Conservation (phyloP, 2,888 invertebrate genomes). For the Thereva unica region DNA sequence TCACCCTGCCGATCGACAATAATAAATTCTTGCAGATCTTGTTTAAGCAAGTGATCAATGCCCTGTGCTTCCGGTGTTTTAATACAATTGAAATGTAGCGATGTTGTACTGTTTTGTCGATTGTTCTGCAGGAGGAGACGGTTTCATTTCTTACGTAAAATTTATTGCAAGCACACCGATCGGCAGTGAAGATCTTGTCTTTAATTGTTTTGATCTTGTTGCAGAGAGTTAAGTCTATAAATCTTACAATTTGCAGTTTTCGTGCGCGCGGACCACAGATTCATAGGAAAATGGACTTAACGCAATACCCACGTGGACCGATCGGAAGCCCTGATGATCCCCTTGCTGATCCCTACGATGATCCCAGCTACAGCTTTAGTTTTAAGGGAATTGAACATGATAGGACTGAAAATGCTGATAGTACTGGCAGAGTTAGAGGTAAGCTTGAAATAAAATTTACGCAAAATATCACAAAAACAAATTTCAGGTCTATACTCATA, state of each 20-base stretch:
- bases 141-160: conserved; percentile 17
- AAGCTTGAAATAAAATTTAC: conserved; percentile 1
- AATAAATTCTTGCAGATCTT: conserved; percentile 36
- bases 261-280: conserved; percentile 77
- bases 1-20: conserved; percentile 13
- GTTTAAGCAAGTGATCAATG: conserved; percentile 43
- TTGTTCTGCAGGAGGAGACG: neutral
- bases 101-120: conserved; percentile 18
- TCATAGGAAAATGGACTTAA: conserved; percentile 71
- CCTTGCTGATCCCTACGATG: conserved; percentile 75
- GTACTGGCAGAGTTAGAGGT: conserved; percentile 67
- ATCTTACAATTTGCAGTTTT: conserved; percentile 58
- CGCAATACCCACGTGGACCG: conserved; percentile 68
- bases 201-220: no score
- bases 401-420: conserved; percentile 69
- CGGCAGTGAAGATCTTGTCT: neutral
- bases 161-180: conserved; percentile 14
- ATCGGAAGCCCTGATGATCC: conserved; percentile 73
- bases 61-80: conserved; percentile 44
- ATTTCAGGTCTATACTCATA: conserved; percentile 68
- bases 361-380: conserved; percentile 74
- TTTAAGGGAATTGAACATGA: conserved; percentile 70
- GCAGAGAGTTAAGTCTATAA: neutral
- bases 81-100: conserved; percentile 20
- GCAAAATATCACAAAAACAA: conserved; percentile 2